Base-by-base conservation (phyloP, 2,888 invertebrate species). In the Alloplasta piceator region DNA sequence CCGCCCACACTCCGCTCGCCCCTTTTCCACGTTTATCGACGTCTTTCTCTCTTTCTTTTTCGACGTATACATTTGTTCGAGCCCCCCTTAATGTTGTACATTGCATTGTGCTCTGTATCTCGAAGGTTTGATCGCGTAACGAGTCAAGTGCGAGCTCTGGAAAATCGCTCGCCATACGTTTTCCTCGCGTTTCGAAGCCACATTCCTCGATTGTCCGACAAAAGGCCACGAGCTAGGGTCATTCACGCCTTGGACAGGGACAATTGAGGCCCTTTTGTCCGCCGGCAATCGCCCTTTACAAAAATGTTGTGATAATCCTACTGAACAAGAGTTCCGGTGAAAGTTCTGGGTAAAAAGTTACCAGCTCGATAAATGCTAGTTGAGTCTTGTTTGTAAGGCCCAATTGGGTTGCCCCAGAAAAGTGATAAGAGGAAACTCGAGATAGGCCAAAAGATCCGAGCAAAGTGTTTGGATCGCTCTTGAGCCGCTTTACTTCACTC, bases 381-480 rank as follows among this genome's bases (percentile, higher is more conserved):
- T 26, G 26, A 26, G 26, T 26, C 1, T 26, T 26, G 26, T 26
- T 26, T 26, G 3, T 26, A 26, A 26, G 26, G 26, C 26, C 26
- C 26, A 26, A 26, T 26, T 26, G 26, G 26, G 26, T 26, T 64
- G 14, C 36, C 43, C 26, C 38, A 72, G 41, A 74, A 68, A 38
- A 46, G 50, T 55, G 74, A 76, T 61, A 61, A 41, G 60, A 78
- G 48, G 84, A 87, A 85, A 86, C 80, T 83, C 78, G 77, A 87
- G 84, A 86, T 64, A 39, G 56, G 26, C 26, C 3, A 39, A 50
- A 83, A 80, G 83, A 84, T 83, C 72, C 72, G 84, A 77, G 87
- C 84, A 89, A 91, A 90, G 89, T 89, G 89, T 89, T 88, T 89
- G 87, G 85, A 86, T 89, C 84, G 87, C 85, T 88, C 88, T 88